These are phyloP conservation scores for Blastomussa wellsi DNA, from an alignment of 92 coral and sea anemone genomes.

Conservation along the genomic window DNA sequence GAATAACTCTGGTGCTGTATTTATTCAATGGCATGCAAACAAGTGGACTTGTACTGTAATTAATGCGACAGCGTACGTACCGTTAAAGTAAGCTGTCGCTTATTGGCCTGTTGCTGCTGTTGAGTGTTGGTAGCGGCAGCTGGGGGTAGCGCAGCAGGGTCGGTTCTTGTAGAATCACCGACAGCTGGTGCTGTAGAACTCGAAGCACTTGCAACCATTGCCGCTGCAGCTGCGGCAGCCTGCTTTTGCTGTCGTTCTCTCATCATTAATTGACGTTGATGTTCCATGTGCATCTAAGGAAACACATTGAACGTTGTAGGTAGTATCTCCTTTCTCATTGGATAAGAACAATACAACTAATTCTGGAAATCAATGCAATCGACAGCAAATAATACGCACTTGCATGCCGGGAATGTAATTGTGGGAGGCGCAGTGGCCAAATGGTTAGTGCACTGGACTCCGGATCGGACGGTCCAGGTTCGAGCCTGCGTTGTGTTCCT, in stretches of 20 bases:
- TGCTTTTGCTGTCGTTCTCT: constrained; percentile 80
- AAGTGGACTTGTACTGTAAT: too few relatives aligned
- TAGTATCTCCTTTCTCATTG: neutral
- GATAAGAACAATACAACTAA: neutral
- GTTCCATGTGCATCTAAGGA: constrained; percentile 85
- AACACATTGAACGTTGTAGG: neutral
- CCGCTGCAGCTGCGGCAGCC: constrained; percentile 57
- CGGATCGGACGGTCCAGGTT: too few relatives aligned
- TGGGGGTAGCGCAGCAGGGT: constrained; percentile 25
- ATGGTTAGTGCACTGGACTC: too few relatives aligned
- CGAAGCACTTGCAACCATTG: constrained; percentile 42
- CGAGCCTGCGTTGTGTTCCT: too few relatives aligned
- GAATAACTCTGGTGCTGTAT: too few relatives aligned
- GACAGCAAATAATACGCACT: neutral
- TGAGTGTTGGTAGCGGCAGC: constrained; percentile 13
- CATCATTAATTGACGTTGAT: constrained; percentile 85
- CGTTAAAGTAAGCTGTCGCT: constrained; percentile 87
- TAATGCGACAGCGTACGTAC: constrained; percentile 39
- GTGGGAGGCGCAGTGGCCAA: too few relatives aligned
- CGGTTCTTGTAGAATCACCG: constrained; percentile 47
- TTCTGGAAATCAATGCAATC: neutral
- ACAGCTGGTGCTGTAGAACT: constrained; percentile 40
- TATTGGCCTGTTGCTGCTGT: constrained; percentile 63
- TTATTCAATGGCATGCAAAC: too few relatives aligned
- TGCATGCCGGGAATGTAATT: neutral